These are phyloP conservation scores for Parnassius mnemosyne DNA, from an alignment of 2,888 invertebrate genomes.

Conservation along the genomic window DNA sequence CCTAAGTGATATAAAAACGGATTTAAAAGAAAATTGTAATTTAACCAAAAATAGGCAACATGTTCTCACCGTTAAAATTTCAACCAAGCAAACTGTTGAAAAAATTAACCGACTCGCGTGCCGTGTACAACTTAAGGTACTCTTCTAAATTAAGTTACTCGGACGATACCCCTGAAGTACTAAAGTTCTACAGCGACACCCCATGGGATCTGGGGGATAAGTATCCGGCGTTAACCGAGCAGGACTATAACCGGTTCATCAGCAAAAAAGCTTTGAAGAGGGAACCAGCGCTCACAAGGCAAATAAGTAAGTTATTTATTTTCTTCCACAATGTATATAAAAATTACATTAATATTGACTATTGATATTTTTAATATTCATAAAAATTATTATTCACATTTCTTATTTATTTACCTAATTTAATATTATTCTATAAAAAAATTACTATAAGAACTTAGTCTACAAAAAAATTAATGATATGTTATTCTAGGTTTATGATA, in stretches of 20 bases:
- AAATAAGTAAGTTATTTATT: conserved; percentile 56
- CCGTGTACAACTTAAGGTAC: conserved; percentile 30
- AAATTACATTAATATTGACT: too few species aligned
- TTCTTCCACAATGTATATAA: too few species aligned
- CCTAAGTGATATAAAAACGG: background rate
- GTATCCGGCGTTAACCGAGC: conserved; percentile 48
- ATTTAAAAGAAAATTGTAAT: background rate
- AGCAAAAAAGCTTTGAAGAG: conserved; percentile 54
- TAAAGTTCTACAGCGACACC: conserved; percentile 58
- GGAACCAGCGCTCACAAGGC: conserved; percentile 64
- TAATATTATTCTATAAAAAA: too few species aligned
- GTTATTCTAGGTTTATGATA: too few species aligned
- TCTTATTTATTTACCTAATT: too few species aligned
- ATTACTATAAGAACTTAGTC: too few species aligned
- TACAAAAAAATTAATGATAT: too few species aligned
- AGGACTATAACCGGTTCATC: conserved; percentile 62
- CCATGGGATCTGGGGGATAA: conserved; percentile 35
- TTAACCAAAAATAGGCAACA: conserved; percentile 25
- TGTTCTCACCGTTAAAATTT: conserved; percentile 40
- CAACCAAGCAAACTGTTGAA: conserved; percentile 40
- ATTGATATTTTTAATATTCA: too few species aligned
- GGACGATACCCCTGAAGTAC: conserved; percentile 45
- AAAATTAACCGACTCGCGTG: conserved; percentile 41
- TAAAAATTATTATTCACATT: too few species aligned
- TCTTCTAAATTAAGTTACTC: conserved; percentile 39